Percentiles rank a stretch among this genome's conserved stretches.
Evolutionary conservation across 2,797 vertebrate genomes (phyloP).

Genomic region (Malacoraja senta): DNA sequence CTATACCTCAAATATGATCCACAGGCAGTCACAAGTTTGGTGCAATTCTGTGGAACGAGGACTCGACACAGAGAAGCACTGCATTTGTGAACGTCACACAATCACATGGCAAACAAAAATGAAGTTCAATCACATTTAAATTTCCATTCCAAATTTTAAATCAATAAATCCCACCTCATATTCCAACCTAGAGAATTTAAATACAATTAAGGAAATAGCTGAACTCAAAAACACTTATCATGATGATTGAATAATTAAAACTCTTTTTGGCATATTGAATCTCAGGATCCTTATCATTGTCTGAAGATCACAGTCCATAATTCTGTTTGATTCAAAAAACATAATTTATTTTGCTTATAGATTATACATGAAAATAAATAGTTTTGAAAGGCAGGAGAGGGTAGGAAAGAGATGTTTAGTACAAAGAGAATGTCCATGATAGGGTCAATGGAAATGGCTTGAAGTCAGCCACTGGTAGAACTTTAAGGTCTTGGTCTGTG

Average conservation of each 20-base stretch:
- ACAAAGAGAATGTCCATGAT: too few relatives aligned
- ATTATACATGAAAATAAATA: not conserved
- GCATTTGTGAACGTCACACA: not conserved
- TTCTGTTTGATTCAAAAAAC: not conserved
- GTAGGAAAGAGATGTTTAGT: too few relatives aligned
- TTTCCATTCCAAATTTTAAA: not conserved
- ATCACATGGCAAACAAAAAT: not conserved
- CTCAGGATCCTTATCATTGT: not conserved
- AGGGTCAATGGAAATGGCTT: too few relatives aligned
- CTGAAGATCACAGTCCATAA: not conserved
- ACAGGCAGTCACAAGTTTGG: slow-evolving; percentile 37
- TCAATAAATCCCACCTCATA: not conserved
- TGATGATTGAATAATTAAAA: not conserved
- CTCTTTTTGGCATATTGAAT: not conserved
- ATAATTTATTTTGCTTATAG: not conserved
- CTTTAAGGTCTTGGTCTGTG: too few relatives aligned
- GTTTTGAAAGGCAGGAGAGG: not conserved
- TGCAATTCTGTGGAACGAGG: slow-evolving; percentile 30
- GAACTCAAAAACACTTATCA: not conserved
- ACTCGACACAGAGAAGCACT: slow-evolving; percentile 38
- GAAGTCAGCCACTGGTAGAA: too few relatives aligned
- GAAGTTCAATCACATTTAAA: not conserved
- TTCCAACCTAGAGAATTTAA: not conserved
- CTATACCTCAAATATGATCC: slow-evolving; percentile 37
- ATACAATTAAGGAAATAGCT: not conserved